Conservation (phyloP, 2,113 vertebrate genomes). For the Notiomystis cincta region DNA sequence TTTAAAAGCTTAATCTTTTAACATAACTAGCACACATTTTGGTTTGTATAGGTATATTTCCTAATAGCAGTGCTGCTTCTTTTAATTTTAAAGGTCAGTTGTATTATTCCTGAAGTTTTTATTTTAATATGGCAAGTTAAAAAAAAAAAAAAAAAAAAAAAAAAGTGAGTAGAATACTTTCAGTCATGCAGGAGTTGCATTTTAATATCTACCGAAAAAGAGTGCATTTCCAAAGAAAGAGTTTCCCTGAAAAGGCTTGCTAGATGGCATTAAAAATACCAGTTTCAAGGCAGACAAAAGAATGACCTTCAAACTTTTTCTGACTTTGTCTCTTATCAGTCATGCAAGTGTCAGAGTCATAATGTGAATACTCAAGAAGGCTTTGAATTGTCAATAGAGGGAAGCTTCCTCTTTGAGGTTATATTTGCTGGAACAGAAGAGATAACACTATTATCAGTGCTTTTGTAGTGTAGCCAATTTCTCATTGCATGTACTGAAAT, state of each 20-base stretch:
- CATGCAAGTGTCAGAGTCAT: conserved; percentile 56
- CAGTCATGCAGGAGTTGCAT: neutral
- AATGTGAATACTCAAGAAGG: conserved; percentile 58
- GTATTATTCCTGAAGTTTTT: neutral
- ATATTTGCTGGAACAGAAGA: conserved; percentile 54
- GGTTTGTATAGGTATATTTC: neutral
- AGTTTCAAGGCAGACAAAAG: conserved; percentile 48
- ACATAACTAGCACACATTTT: neutral
- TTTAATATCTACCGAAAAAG: neutral
- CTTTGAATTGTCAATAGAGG: conserved; percentile 65
- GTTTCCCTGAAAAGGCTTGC: neutral
- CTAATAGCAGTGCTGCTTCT: neutral
- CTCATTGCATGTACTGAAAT: conserved; percentile 43
- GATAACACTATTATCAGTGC: conserved; percentile 67
- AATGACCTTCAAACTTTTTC: conserved; percentile 70
- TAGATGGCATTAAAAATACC: conserved; percentile 20
- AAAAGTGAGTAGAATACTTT: neutral
- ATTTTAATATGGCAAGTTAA: neutral
- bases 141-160: neutral
- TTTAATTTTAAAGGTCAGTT: neutral
- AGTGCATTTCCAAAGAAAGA: neutral
- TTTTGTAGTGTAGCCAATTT: conserved; percentile 67
- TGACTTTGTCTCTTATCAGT: conserved; percentile 65
- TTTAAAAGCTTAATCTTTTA: neutral
- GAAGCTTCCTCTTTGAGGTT: conserved; percentile 52